A percentile compares a stretch with the other conserved stretches of the same genome.
Evolutionary conservation across 53 echinoderm and acorn worm genomes (phyloP).

Genomic region (Zoroaster sp.): DNA sequence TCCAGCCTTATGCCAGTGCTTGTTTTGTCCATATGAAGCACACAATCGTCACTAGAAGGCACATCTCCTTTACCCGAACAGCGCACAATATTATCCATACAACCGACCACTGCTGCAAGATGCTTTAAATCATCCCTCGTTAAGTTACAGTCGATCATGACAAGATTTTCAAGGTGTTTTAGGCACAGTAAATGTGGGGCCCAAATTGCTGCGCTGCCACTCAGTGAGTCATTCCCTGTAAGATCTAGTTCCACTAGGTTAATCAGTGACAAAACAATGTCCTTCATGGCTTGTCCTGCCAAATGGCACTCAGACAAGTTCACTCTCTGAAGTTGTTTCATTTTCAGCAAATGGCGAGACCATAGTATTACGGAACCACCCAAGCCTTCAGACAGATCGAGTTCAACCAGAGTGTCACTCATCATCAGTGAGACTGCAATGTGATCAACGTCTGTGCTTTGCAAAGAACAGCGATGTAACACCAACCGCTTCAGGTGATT

Average conservation of each 20-base stretch:
- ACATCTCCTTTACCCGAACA: too few relatives aligned
- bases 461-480: not conserved
- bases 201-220: too few relatives aligned
- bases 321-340: not conserved
- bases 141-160: not conserved
- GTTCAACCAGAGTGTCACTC: not conserved
- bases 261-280: too few relatives aligned
- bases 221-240: too few relatives aligned
- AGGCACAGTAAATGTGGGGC: not conserved
- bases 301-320: not conserved
- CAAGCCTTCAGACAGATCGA: not conserved
- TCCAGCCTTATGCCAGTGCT: not conserved
- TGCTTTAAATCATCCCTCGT: not conserved
- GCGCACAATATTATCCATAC: too few relatives aligned
- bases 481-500: not conserved
- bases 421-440: not conserved
- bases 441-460: not conserved
- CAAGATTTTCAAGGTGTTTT: not conserved
- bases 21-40: not conserved
- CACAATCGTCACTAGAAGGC: not conserved
- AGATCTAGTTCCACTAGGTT: too few relatives aligned
- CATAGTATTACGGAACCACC: not conserved
- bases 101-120: too few relatives aligned
- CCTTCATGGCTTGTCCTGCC: not conserved
- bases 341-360: not conserved